phyloP scores from a whole-genome alignment of 1,140 invertebrate species.

The Drosophila sp. region DNA sequence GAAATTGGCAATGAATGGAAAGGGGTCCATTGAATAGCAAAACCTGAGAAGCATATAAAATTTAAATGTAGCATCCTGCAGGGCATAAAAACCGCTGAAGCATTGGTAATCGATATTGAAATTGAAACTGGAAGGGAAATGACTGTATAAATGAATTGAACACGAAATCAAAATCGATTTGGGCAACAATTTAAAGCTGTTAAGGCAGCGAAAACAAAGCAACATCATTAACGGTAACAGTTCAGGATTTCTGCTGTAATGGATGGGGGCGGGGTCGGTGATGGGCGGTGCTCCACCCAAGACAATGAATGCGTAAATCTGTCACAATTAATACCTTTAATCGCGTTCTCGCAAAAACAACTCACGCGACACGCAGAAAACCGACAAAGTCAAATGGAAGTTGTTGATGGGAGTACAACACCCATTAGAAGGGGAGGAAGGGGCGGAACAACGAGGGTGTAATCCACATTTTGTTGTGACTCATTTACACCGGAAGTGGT shows the following conservation, averaged over 20 bases:
- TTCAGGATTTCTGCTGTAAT: background rate
- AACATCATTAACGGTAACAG: conserved; percentile 41
- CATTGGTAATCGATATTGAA: conserved; percentile 1
- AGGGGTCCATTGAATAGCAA: too few relatives aligned
- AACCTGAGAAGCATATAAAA: too few relatives aligned
- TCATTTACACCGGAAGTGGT: conserved; percentile 53
- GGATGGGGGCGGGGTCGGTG: background rate
- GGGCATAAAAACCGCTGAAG: background rate
- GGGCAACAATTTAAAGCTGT: conserved; percentile 34
- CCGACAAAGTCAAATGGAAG: conserved; percentile 30
- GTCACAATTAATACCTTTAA: conserved; percentile 74
- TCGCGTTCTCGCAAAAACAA: conserved; percentile 28
- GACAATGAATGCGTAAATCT: conserved; percentile 64
- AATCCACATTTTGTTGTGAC: conserved; percentile 7
- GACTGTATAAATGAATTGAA: conserved; percentile 46
- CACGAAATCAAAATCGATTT: conserved; percentile 17
- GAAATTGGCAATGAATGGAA: too few relatives aligned
- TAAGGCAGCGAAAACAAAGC: conserved; percentile 6
- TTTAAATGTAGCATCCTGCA: too few relatives aligned
- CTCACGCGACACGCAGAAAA: conserved; percentile 33
- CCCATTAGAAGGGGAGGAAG: too few relatives aligned
- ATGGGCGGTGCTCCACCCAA: background rate
- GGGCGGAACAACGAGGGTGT: too few relatives aligned
- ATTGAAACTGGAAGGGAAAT: background rate
- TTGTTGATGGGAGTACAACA: background rate